phyloP scores from a whole-genome alignment of 1,140 invertebrate genomes.

The Cotesia typhae region DNA sequence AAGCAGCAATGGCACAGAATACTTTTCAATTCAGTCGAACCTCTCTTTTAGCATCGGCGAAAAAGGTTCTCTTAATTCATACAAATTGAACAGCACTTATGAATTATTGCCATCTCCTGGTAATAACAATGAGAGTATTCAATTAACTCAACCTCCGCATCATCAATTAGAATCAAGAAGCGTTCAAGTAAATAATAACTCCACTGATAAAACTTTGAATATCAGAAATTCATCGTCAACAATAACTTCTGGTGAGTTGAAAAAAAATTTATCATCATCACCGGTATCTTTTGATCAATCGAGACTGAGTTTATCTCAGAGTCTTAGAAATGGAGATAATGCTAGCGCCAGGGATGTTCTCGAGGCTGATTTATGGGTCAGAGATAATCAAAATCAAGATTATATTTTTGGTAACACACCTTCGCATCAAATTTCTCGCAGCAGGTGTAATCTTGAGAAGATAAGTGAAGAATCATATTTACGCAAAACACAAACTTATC shows the following conservation, averaged over 20 bases:
- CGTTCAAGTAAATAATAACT: too few species aligned
- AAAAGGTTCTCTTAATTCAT: conserved; percentile 16
- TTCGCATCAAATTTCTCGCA: too few species aligned
- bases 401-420: not conserved
- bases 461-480: conserved; percentile 33
- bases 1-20: conserved; percentile 24
- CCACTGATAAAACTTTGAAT: not conserved
- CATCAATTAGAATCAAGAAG: too few species aligned
- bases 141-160: not conserved
- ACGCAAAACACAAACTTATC: conserved; percentile 22
- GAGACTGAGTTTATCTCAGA: not conserved
- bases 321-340: conserved; percentile 18
- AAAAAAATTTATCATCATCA: conserved; percentile 33
- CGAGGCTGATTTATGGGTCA: conserved; percentile 53
- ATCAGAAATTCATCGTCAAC: not conserved
- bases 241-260: not conserved
- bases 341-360: conserved; percentile 47
- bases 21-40: conserved; percentile 24
- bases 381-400: conserved; percentile 32
- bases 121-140: not conserved
- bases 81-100: conserved; percentile 44
- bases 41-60: conserved; percentile 34
- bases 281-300: conserved; percentile 30
- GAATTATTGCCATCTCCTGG: conserved; percentile 42
- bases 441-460: conserved; percentile 5